Evolutionary conservation across 1,140 invertebrate genomes (phyloP).

Genomic region (Drosophila ohnishii): DNA sequence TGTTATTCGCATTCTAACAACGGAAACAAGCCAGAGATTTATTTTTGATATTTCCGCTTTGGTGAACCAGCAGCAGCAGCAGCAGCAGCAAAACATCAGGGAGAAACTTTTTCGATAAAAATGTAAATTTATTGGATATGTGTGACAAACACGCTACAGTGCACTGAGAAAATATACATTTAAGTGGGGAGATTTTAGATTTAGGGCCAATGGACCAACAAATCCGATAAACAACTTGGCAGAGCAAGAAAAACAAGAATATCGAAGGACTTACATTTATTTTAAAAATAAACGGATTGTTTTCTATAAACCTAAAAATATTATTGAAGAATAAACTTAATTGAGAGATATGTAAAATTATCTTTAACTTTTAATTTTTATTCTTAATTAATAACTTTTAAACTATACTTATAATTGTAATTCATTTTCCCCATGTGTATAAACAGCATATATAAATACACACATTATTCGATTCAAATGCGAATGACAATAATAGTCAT

Average conservation of each 20-base stretch:
- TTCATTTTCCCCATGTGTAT: background rate
- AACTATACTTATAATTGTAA: background rate
- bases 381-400: background rate
- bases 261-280: no score
- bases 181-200: conserved; percentile 5
- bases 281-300: background rate
- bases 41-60: conserved; percentile 82
- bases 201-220: background rate
- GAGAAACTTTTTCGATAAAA: conserved; percentile 80
- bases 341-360: no score
- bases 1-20: conserved; percentile 70
- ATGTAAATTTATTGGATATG: conserved; percentile 80
- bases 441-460: background rate
- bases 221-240: background rate
- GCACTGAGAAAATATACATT: conserved; percentile 16
- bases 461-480: conserved; percentile 39
- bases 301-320: background rate
- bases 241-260: background rate
- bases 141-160: conserved; percentile 73
- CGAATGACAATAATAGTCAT: conserved; percentile 71
- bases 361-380: background rate
- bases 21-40: conserved; percentile 78
- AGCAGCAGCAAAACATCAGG: conserved; percentile 44
- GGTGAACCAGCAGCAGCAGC: conserved; percentile 54
- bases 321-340: background rate